These are phyloP conservation scores for Hirtodrosophila trivittata DNA, from an alignment of 2,888 invertebrate genomes.

Conservation along the genomic window DNA sequence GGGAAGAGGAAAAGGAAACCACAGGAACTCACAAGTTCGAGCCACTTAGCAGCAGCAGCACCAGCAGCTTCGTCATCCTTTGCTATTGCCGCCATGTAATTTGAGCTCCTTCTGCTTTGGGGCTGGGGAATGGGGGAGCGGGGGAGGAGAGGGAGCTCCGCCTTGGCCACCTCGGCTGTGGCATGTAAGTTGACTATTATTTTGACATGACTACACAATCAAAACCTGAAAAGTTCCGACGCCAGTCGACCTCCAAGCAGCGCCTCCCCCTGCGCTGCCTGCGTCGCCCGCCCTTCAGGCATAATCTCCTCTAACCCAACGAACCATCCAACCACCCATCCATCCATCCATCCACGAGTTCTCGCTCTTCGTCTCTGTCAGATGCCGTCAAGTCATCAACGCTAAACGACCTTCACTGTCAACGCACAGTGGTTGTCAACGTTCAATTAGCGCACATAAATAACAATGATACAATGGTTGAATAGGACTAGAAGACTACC, in stretches of 20 bases:
- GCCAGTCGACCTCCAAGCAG: constrained; percentile 38
- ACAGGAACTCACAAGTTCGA: constrained; percentile 73
- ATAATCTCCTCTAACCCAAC: constrained; percentile 48
- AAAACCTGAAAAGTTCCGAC: constrained; percentile 78
- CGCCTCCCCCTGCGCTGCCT: constrained; percentile 6
- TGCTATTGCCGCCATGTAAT: constrained; percentile 49
- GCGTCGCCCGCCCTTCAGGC: constrained; percentile 29
- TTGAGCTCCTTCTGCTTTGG: constrained; percentile 42
- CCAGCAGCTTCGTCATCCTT: constrained; percentile 38
- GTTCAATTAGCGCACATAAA: constrained; percentile 1
- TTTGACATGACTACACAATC: constrained; percentile 81
- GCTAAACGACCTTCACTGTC: constrained; percentile 78
- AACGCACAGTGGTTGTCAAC: constrained; percentile 60
- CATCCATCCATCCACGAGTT: constrained; percentile 12
- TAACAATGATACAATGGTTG: constrained; percentile 8
- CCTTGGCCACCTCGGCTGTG: constrained; percentile 65
- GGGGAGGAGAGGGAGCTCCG: too few species aligned
- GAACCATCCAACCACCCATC: not conserved
- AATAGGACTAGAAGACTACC: too few species aligned
- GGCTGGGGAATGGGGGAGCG: constrained; percentile 1
- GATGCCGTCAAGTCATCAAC: constrained; percentile 68
- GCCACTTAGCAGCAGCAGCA: constrained; percentile 71
- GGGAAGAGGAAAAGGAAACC: constrained; percentile 43
- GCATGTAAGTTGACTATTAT: constrained; percentile 82
- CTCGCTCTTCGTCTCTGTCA: constrained; percentile 52